Conservation (phyloP, 2,888 invertebrate species). For the Tenthredo notha region DNA sequence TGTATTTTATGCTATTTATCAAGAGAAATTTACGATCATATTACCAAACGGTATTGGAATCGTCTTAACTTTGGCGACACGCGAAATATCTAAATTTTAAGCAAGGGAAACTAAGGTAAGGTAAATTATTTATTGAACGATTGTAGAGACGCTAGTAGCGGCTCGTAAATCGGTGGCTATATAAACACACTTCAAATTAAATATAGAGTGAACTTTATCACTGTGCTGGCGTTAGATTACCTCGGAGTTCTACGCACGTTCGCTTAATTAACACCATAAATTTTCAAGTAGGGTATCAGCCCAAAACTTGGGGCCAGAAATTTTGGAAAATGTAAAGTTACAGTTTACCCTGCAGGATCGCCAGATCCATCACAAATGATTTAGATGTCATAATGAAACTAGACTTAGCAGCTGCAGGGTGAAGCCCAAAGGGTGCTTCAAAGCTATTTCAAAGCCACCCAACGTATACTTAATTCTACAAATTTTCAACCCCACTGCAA, state of each 20-base stretch:
- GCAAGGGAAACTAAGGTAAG: neutral
- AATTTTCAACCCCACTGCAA: neutral
- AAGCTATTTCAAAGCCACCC: neutral
- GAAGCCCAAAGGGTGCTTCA: neutral
- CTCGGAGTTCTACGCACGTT: neutral
- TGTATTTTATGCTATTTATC: conserved; percentile 17
- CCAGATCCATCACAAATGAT: conserved; percentile 29
- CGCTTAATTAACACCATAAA: conserved; percentile 49
- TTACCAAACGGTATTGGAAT: conserved; percentile 7
- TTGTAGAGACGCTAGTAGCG: neutral
- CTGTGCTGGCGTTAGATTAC: neutral
- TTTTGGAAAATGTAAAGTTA: conserved; percentile 32
- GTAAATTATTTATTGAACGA: conserved; percentile 28
- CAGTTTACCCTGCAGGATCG: conserved; percentile 7
- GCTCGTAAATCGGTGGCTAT: conserved; percentile 25
- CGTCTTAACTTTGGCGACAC: conserved; percentile 8
- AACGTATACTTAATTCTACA: neutral
- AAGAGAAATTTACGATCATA: conserved; percentile 34
- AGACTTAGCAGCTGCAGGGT: neutral
- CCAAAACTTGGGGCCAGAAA: neutral
- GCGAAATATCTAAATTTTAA: conserved; percentile 43
- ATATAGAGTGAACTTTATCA: conserved; percentile 45
- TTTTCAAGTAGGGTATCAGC: conserved; percentile 5
- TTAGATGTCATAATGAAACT: conserved; percentile 28
- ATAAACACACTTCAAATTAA: conserved; percentile 46